Evolutionary conservation across 2,888 invertebrate species (phyloP), one percentile per base, ranked within the genome.

Genomic region (Lymantria dispar): DNA sequence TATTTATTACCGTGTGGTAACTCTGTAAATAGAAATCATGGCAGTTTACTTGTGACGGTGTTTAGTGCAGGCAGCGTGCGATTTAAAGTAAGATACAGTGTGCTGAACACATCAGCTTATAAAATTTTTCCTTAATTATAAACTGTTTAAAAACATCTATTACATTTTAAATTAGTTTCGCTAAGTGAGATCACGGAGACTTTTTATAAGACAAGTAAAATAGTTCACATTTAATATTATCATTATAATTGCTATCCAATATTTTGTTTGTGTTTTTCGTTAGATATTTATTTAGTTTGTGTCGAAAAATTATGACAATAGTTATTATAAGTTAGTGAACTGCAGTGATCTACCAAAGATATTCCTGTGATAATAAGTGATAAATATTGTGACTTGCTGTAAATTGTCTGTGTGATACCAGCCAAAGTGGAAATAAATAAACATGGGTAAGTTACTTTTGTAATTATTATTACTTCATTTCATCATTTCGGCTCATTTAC

Each of bases 1-100:
- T 15, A 40, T 40, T 15, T 54, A 51, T 50, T 39, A 38, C 9
- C 38, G 49, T 55, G 52, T 76, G 72, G 76, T 66, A 54, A 70
- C 65, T n/a, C n/a, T 69, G 65, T 65, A 59, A 73, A 70, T 78
- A 80, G 80, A 80, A 82, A 81, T 70, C 74, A 62, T 63, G 56
- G 70, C 60, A 68, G 68, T 70, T 64, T 62, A 66, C 59, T 62
- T 38, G 56, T 43, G 58, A 50, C 62, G 54, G 61, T 63, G 62
- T 56, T 70, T 63, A 65, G 70, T 64, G 56, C 54, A 66, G 53
- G 38, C 53, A 58, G 53, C 54, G 64, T 37, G 50, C 50, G 50
- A 68, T 68, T 54, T 54, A 59, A 52, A 56, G 59, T 60, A 56
- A 60, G 61, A 53, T 56, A 68, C 56, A 66, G 60, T 54, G 62